Base-by-base conservation (phyloP, 2,888 invertebrate species). In the Caenorhabditis angaria region DNA sequence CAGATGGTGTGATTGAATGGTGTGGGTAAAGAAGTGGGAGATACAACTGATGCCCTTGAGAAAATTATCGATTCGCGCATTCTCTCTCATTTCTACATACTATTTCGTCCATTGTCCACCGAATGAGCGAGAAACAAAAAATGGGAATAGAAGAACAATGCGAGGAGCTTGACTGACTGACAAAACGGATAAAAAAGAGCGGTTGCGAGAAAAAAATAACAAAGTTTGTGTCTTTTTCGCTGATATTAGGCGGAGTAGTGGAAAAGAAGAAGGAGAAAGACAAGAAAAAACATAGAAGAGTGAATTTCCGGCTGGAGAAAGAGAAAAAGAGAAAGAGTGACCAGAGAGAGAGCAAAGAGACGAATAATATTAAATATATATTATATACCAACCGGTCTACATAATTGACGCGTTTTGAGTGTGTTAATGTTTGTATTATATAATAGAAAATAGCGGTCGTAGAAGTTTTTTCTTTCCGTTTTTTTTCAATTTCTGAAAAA, bases 31-130 rank as follows among this genome's bases (percentile, higher is more conserved):
- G 25, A 18, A 25, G 22, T 50, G 58, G 47, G 20, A 58, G 58
- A 62, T 68, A 62, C 58, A 58, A 60, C 64, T 61, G 70, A 70
- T 70, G 70, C 70, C 70, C 70, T 70, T 70, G 70, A 70, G 65
- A 70, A 70, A 63, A 70, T 70, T 70, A 70, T 70, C 70, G 70
- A 70, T 70, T 65, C 41, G 41, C 41, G 41, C 41, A 41, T 18
- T 56, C 63, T 63, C 63, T 63, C 51, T 62, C 61, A 53, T 27
- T n/a, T n/a, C 61, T 32, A 50, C 53, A 41, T 14, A 41, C 41
- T 41, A 41, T 41, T 14, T 41, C 58, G 53, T 61, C 53, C 60
- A 55, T 35, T 57, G 57, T 57, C 57, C 61, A 58, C 65, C 53
- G 57, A 58, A 35, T 53, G 28, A n/a, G n/a, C n/a, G n/a, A n/a